These are phyloP conservation scores for Neosalanx taihuensis DNA, from an alignment of 2,797 vertebrate genomes.

Conservation along the genomic window DNA sequence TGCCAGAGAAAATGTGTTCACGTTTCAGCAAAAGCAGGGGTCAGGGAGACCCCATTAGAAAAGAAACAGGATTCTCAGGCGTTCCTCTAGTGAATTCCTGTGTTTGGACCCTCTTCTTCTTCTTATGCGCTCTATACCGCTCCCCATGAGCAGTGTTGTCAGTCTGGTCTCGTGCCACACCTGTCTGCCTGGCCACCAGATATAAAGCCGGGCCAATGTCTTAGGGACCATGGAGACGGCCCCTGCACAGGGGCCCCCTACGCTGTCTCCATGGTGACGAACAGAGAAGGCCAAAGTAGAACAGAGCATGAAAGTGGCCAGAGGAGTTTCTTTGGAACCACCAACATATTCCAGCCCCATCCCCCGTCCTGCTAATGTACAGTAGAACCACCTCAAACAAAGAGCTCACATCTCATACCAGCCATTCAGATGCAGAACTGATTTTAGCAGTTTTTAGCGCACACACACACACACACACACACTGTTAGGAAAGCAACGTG, in stretches of 20 bases:
- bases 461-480: not conserved
- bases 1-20: too few relatives aligned
- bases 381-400: not conserved
- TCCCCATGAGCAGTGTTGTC: not conserved
- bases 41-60: not conserved
- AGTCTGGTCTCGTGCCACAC: slow-evolving; percentile 3
- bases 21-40: too few relatives aligned
- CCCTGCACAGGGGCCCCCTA: slow-evolving; percentile 7
- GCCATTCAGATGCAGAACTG: not conserved
- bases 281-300: slow-evolving; percentile 17
- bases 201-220: not conserved
- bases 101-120: too few relatives aligned
- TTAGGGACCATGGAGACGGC: slow-evolving; percentile 18
- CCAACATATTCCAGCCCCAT: not conserved
- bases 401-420: not conserved
- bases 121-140: not conserved
- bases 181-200: not conserved
- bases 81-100: not conserved
- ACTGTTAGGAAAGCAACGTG: not conserved
- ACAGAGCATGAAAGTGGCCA: slow-evolving; percentile 26
- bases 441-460: too few relatives aligned
- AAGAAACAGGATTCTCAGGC: not conserved
- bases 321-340: not conserved
- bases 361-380: not conserved
- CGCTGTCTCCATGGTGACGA: slow-evolving; percentile 39